phyloP scores from a whole-genome alignment of 2,888 invertebrate genomes.

The Volucella bombylans region DNA sequence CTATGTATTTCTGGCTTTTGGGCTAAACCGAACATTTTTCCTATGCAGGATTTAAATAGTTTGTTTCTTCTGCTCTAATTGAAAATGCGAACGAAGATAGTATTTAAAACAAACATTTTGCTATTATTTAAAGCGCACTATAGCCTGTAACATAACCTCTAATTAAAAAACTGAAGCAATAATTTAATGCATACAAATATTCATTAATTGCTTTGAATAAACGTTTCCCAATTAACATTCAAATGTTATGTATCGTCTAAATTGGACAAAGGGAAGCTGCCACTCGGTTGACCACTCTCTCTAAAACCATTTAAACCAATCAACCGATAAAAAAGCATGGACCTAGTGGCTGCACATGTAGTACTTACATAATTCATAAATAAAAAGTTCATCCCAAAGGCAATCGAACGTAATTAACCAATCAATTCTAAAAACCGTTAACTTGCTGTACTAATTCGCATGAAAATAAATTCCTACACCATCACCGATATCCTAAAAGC shows the following conservation, averaged over 20 bases:
- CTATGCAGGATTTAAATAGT: too few species aligned
- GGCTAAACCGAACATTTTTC: too few species aligned
- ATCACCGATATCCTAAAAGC: slow-evolving; percentile 12
- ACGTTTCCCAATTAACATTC: neutral
- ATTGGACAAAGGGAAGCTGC: slow-evolving; percentile 29
- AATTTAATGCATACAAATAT: too few species aligned
- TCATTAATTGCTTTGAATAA: neutral
- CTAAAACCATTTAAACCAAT: slow-evolving; percentile 41
- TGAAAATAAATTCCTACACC: neutral
- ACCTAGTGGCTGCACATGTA: neutral
- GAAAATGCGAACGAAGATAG: too few species aligned
- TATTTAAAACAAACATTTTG: too few species aligned
- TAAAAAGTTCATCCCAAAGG: slow-evolving; percentile 25
- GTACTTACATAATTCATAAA: slow-evolving; percentile 21
- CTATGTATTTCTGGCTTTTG: too few species aligned
- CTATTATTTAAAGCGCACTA: too few species aligned
- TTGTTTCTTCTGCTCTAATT: too few species aligned
- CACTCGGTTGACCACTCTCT: slow-evolving; percentile 9
- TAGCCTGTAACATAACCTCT: too few species aligned
- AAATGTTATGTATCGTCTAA: slow-evolving; percentile 5
- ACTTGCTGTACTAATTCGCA: slow-evolving; percentile 59
- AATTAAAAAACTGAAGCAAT: too few species aligned
- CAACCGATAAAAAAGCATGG: slow-evolving; percentile 34
- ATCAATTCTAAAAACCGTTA: slow-evolving; percentile 39
- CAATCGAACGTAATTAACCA: slow-evolving; percentile 39